Percentiles rank a stretch among this genome's conserved stretches.
Evolutionary conservation across 2,113 vertebrate genomes (phyloP).

Genomic region (Bungarus multicinctus): DNA sequence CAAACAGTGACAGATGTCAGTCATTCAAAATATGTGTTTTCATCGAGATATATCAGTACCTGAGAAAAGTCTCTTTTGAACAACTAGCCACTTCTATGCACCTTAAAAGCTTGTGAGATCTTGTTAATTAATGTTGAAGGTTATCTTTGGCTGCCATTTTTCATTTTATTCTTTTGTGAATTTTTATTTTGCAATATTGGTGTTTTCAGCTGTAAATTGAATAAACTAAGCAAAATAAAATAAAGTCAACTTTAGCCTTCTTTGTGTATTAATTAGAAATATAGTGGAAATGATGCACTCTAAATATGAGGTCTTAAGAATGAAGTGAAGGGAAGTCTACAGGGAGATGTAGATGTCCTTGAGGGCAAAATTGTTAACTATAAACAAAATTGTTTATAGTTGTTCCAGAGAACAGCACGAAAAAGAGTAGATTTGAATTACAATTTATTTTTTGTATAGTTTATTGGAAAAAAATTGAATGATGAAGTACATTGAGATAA

Average conservation of each 20-base stretch:
- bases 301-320: background rate
- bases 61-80: background rate
- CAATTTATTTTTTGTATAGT: background rate
- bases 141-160: background rate
- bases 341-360: background rate
- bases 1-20: background rate
- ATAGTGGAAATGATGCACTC: background rate
- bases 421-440: background rate
- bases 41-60: background rate
- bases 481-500: background rate
- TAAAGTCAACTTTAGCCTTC: background rate
- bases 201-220: background rate
- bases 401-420: background rate
- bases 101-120: background rate
- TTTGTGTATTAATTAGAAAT: background rate
- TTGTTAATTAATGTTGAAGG: background rate
- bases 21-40: slow-evolving; percentile 6
- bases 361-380: background rate
- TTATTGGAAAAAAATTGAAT: background rate
- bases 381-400: background rate
- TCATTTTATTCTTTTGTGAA: background rate
- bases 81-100: background rate
- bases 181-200: background rate
- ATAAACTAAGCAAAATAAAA: background rate
- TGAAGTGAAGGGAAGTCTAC: background rate